These are phyloP conservation scores for Neocrepidodera transversa DNA, from an alignment of 2,888 invertebrate genomes.

Conservation along the genomic window DNA sequence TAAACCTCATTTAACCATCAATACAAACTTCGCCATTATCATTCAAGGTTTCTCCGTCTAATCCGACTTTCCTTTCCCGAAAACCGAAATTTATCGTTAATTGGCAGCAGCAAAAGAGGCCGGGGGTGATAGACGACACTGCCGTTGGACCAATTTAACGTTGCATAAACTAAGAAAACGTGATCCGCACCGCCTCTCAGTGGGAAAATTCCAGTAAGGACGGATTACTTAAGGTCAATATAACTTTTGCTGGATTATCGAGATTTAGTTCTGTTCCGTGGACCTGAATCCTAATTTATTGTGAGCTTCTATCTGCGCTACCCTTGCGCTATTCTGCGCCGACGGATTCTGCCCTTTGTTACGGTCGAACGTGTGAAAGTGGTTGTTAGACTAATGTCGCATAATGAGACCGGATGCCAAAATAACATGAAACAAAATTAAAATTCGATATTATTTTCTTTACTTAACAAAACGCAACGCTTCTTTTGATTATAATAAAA, in stretches of 20 bases:
- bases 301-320: constrained; percentile 40
- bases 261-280: constrained; percentile 51
- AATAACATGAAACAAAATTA: too few relatives aligned
- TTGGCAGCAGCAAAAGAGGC: constrained; percentile 6
- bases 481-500: too few relatives aligned
- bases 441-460: too few relatives aligned
- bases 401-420: too few relatives aligned
- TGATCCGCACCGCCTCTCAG: constrained; percentile 35
- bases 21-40: too few relatives aligned
- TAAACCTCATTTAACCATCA: too few relatives aligned
- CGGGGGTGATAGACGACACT: constrained; percentile 26
- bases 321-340: not conserved
- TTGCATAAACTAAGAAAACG: constrained; percentile 48
- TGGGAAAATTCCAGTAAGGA: constrained; percentile 43
- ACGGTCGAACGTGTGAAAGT: constrained; percentile 9
- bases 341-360: constrained; percentile 18
- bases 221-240: constrained; percentile 54
- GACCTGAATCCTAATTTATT: constrained; percentile 52
- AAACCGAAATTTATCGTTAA: constrained; percentile 27
- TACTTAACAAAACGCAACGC: too few relatives aligned
- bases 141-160: constrained; percentile 32
- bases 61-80: too few relatives aligned
- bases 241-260: constrained; percentile 54
- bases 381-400: too few relatives aligned
- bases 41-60: too few relatives aligned